Evolutionary conservation across 2,888 invertebrate genomes (phyloP).

Genomic region (Drosophila monieri): DNA sequence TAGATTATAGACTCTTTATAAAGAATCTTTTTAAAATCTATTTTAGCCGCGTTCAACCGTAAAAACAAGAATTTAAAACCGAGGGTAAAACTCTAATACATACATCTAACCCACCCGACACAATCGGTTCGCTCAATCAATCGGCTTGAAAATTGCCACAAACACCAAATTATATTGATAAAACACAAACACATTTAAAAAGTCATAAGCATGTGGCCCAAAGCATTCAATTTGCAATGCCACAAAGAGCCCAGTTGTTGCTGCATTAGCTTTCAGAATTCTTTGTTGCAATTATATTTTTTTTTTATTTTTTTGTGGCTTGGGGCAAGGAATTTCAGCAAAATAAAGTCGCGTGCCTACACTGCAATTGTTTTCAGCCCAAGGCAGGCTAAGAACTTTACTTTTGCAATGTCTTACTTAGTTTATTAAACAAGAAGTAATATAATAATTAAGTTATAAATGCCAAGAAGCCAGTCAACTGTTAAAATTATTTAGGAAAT

Average conservation of each 20-base stretch:
- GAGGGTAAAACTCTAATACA: constrained; percentile 52
- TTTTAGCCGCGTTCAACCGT: constrained; percentile 15
- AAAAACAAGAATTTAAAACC: constrained; percentile 70
- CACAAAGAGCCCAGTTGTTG: constrained; percentile 10
- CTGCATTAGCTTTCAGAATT: constrained; percentile 39
- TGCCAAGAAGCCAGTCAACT: constrained; percentile 24
- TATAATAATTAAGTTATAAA: constrained; percentile 15
- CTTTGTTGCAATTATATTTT: constrained; percentile 39
- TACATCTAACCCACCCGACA: constrained; percentile 21
- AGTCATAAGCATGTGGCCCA: constrained; percentile 61
- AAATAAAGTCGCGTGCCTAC: constrained; percentile 66
- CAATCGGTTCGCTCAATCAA: constrained; percentile 66
- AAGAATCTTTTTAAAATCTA: neutral
- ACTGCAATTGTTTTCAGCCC: constrained; percentile 47
- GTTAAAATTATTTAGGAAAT: constrained; percentile 4
- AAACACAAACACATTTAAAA: constrained; percentile 73
- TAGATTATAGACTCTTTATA: neutral
- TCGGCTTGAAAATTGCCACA: constrained; percentile 66
- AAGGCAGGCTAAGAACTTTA: constrained; percentile 35
- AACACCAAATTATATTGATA: constrained; percentile 76
- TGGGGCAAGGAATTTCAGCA: constrained; percentile 42
- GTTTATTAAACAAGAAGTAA: constrained; percentile 23
- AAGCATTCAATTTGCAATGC: constrained; percentile 37
- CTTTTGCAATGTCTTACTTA: constrained; percentile 36
- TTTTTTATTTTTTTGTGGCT: constrained; percentile 10